These are phyloP conservation scores for Etheostoma perlongum DNA, from an alignment of 2,797 vertebrate genomes.

Conservation along the genomic window DNA sequence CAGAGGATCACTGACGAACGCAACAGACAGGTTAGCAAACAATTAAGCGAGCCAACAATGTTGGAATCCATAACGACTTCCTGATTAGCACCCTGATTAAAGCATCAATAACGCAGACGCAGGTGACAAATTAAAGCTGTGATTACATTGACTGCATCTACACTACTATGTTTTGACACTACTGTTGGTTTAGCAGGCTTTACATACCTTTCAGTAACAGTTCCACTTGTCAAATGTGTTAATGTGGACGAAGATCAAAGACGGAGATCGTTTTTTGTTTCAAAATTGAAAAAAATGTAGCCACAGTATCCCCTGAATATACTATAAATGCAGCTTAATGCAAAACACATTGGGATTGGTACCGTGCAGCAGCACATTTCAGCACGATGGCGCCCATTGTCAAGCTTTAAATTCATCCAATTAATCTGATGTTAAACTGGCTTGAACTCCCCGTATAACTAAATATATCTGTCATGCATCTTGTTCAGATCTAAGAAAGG, in stretches of 20 bases:
- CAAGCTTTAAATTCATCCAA: neutral
- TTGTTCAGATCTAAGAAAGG: neutral
- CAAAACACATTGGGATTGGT: too few relatives aligned
- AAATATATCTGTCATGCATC: neutral
- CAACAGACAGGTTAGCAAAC: constrained; percentile 92
- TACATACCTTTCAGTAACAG: too few relatives aligned
- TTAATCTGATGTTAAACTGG: neutral
- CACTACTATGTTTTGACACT: too few relatives aligned
- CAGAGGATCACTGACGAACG: constrained; percentile 98
- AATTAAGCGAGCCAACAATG: accelerated
- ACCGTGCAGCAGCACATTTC: neutral
- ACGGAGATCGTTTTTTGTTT: too few relatives aligned
- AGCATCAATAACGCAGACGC: too few relatives aligned
- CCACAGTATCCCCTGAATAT: neutral
- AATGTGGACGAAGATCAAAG: too few relatives aligned
- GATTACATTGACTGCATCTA: neutral
- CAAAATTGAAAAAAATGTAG: too few relatives aligned
- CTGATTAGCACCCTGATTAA: constrained; percentile 1
- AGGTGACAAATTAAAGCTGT: neutral
- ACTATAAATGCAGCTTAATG: too few relatives aligned
- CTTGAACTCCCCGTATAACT: neutral
- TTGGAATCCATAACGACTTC: constrained; percentile 3
- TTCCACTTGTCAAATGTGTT: too few relatives aligned
- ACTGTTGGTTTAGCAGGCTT: too few relatives aligned
- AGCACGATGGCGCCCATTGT: neutral